A percentile compares a stretch with the other conserved stretches of the same genome.
phyloP scores from a whole-genome alignment of 2,888 invertebrate genomes.

The Aleiodes testaceus region DNA sequence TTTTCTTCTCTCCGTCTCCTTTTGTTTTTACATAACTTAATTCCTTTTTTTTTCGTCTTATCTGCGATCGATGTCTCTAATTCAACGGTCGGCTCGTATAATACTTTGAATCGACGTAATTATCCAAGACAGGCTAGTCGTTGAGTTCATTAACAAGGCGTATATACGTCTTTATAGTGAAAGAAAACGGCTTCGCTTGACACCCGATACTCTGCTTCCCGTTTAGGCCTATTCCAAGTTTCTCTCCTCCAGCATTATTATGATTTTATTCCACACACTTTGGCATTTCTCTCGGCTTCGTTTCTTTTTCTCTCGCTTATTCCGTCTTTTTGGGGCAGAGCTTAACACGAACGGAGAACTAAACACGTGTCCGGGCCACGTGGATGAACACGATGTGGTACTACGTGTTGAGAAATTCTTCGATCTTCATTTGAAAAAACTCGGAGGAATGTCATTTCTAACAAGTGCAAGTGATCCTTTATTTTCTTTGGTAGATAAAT shows the following conservation, averaged over 20 bases:
- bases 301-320: background rate
- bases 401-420: background rate
- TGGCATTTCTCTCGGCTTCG: background rate
- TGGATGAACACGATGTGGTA: background rate
- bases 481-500: slow-evolving; percentile 3
- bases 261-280: slow-evolving; percentile 25
- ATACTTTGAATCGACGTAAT: slow-evolving; percentile 39
- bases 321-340: slow-evolving; percentile 7
- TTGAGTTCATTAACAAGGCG: slow-evolving; percentile 41
- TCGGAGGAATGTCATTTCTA: slow-evolving; percentile 25
- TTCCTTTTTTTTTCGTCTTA: slow-evolving; percentile 21
- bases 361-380: slow-evolving; percentile 38
- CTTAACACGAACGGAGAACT: slow-evolving; percentile 15
- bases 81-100: slow-evolving; percentile 36
- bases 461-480: background rate
- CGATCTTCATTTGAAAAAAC: slow-evolving; percentile 30
- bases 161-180: slow-evolving; percentile 41
- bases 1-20: slow-evolving; percentile 9
- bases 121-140: slow-evolving; percentile 39
- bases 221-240: slow-evolving; percentile 31
- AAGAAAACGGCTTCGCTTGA: slow-evolving; percentile 33
- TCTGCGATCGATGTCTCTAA: slow-evolving; percentile 40
- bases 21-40: slow-evolving; percentile 22
- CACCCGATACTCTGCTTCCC: slow-evolving; percentile 42
- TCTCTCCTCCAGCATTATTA: slow-evolving; percentile 20